Evolutionary conservation across 2,797 vertebrate species (phyloP).

Genomic region (Ctenosaura bakeri): DNA sequence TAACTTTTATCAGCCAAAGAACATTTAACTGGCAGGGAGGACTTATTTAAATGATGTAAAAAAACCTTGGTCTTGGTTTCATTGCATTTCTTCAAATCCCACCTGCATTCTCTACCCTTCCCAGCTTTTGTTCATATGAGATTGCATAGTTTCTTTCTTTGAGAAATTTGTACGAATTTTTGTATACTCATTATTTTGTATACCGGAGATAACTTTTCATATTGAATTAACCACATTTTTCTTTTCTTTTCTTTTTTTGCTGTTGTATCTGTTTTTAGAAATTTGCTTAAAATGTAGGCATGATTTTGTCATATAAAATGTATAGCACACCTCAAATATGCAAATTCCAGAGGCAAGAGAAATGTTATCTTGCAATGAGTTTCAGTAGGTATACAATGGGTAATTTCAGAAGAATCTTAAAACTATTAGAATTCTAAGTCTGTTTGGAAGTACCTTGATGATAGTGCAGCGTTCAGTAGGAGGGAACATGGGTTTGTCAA

Average conservation of each 20-base stretch:
- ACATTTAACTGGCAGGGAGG: slow-evolving; percentile 55
- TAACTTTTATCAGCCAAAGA: slow-evolving; percentile 67
- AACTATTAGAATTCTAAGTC: background rate
- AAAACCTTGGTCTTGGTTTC: background rate
- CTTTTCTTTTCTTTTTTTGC: no score
- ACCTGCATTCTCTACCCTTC: background rate
- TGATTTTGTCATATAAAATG: background rate
- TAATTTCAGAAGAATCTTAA: background rate
- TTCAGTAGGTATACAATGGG: background rate
- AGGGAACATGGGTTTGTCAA: no score
- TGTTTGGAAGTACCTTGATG: background rate
- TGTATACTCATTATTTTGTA: no score
- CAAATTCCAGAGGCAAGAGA: background rate
- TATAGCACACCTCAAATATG: background rate
- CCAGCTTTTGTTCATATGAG: no score
- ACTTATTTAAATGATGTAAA: background rate
- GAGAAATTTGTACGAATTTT: no score
- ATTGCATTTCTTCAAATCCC: background rate
- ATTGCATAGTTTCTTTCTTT: background rate
- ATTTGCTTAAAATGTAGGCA: background rate
- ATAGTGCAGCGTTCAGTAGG: no score
- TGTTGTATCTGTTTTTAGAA: no score
- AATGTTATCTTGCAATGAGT: background rate
- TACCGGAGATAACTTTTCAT: background rate
- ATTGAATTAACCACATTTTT: background rate